Evolutionary conservation across 2,113 vertebrate species (phyloP).

Genomic region (Equus quagga): DNA sequence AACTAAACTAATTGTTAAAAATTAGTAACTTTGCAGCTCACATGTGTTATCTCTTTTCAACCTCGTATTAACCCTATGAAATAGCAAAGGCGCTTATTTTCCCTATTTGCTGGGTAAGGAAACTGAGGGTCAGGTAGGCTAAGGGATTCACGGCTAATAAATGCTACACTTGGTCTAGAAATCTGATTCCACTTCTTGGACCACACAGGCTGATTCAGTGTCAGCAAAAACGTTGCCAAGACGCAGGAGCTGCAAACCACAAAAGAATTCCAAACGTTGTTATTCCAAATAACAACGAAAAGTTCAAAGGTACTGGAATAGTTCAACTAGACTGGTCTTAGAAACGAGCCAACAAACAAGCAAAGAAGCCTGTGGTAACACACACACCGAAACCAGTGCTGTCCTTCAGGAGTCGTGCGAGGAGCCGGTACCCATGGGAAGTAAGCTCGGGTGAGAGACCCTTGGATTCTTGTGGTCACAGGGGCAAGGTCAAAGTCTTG

Average conservation of each 20-base stretch:
- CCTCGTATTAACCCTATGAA: background rate
- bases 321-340: background rate
- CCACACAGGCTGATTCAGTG: background rate
- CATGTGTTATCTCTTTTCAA: background rate
- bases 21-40: background rate
- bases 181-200: background rate
- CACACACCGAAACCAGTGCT: rapidly evolving
- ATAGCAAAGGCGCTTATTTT: background rate
- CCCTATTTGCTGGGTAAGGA: background rate
- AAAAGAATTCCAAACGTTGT: background rate
- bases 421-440: rapidly evolving
- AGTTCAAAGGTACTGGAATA: background rate
- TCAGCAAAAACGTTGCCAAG: background rate
- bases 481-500: background rate
- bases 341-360: background rate
- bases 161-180: background rate
- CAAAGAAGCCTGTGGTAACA: background rate
- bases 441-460: background rate
- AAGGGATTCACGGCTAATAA: background rate
- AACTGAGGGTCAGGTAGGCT: background rate
- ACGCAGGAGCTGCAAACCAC: background rate
- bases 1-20: background rate
- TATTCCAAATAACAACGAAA: background rate
- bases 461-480: background rate
- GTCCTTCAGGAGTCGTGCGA: background rate